Base-by-base conservation (phyloP, 2,797 vertebrate species). In the Crocodylus rhombifer region DNA sequence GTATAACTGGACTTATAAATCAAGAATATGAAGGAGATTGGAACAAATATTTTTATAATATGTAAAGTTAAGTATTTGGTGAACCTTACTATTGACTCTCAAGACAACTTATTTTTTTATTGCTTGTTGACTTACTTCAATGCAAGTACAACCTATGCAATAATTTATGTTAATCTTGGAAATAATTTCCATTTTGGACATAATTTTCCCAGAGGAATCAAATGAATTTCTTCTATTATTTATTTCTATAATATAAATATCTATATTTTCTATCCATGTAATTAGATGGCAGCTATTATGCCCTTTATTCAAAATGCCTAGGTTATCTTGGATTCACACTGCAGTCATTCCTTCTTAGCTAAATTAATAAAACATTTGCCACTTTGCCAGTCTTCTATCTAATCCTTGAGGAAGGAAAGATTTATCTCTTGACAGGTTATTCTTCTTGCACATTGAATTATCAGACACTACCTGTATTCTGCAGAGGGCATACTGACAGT, bases 391-490 rank as follows among this genome's bases (percentile, higher is more conserved):
- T 9, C 79, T 82, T 85, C 57, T 83, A 25, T 51, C 65, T 74
- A 89, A 62, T 6, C 23, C 90, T 82, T 94, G 65, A 86, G 71
- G 88, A 79, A 58, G 76, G 76, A 84, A 20, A 36, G 67, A 71
- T 42, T 71, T 7, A 23, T 42, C 36, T 71, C 33, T 25, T 20
- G 21, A 13, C 30, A 71, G 12, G 13, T 71, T 71, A 36, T 71
- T 36, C 33, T 94, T 69, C 76, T 91, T 88, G 33, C 74, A 82
- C 23, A 82, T 74, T 91, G 67, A 88, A 91, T 79, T 83, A 84
- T 87, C 62, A 1, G 4, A 55, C 69, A 51, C 20, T 80, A 55
- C 61, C 69, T 79, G 57, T 20, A 77, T 88, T 78, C 79, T 81
- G 51, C 80, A 93, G 84, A 88, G 74, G 80, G 71, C 26, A 61